Percentiles rank a stretch among this genome's conserved stretches.
Conservation (phyloP, 2,888 invertebrate genomes). For the Cephus pulcher region DNA sequence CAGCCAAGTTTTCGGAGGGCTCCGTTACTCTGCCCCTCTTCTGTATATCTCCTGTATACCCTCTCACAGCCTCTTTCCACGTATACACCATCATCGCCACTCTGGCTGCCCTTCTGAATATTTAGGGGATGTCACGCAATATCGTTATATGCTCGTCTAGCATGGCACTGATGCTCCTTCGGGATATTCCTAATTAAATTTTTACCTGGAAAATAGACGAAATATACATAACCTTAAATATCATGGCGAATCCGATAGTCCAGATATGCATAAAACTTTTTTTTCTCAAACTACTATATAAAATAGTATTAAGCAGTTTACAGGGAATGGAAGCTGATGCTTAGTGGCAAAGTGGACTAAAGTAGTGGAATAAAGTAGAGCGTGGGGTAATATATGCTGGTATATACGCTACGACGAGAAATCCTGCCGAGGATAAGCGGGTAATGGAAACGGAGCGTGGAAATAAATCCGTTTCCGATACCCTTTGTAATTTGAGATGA, state of each 20-base stretch:
- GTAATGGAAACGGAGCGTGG: conserved; percentile 34
- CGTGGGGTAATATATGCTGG: not conserved
- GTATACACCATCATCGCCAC: conserved; percentile 16
- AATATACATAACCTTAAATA: not conserved
- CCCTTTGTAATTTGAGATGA: conserved; percentile 67
- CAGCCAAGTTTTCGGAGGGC: conserved; percentile 64
- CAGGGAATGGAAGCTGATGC: not conserved
- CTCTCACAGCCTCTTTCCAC: conserved; percentile 13
- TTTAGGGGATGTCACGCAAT: conserved; percentile 66
- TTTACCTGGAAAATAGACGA: not conserved
- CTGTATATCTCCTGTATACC: not conserved
- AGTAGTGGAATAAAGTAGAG: not conserved
- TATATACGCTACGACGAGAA: not conserved
- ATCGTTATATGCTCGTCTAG: conserved; percentile 56
- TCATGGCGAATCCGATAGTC: not conserved
- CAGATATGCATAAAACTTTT: not conserved
- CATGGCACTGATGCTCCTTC: not conserved
- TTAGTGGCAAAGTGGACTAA: conserved; percentile 1
- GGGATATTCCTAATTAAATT: not conserved
- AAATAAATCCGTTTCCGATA: conserved; percentile 63
- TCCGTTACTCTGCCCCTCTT: conserved; percentile 10
- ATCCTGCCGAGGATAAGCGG: not conserved
- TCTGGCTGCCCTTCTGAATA: conserved; percentile 55
- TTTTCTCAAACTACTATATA: conserved; percentile 42
- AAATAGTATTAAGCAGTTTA: not conserved